Base-by-base conservation (phyloP, 1,140 invertebrate species). In the Spodoptera frugiperda region DNA sequence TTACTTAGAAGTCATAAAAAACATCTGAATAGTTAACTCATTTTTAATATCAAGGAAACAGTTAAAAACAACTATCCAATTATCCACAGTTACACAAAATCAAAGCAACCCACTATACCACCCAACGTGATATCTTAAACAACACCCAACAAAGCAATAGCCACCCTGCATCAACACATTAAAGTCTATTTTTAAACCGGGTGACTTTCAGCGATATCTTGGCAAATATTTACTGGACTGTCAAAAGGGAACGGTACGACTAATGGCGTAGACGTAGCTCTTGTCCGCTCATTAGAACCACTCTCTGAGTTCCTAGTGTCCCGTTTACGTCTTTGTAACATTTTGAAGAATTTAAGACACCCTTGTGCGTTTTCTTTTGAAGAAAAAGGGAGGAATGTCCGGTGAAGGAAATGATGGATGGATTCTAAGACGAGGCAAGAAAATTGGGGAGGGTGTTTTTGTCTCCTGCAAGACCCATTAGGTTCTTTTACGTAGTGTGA, bases 201-300 rank as follows among this genome's bases (percentile, higher is more conserved):
- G 48, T 39, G 12, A 46, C 19, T 65, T 30, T 75, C 70, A 44
- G 75, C n/a, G 76, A 76, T 71, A 75, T 77, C 70, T 74, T 63
- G 63, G 46, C 71, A 80, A 78, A 83, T 80, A 80, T 82, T 82
- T 82, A 82, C 80, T 82, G 71, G 76, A 72, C 71, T 78, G 80
- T 82, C 65, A 59, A 82, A 81, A 82, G 74, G 77, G 61, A 79
- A 61, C 74, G 70, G 44, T 51, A n/a, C 44, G 72, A 70, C 80
- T 82, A 82, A 82, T 82, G 80, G 80, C 61, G 70, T 63, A 61
- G 68, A 65, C 55, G 65, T 51, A 21, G 65, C 17, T 49, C 19
- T 61, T 14, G 19, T 65, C 33, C 51, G 46, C 80, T 79, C 78
- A 82, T 82, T 82, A 82, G 72, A 72, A 71, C 25, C 76, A 82